phyloP scores from a whole-genome alignment of 2,797 vertebrate species.

The Chrosomus eos region DNA sequence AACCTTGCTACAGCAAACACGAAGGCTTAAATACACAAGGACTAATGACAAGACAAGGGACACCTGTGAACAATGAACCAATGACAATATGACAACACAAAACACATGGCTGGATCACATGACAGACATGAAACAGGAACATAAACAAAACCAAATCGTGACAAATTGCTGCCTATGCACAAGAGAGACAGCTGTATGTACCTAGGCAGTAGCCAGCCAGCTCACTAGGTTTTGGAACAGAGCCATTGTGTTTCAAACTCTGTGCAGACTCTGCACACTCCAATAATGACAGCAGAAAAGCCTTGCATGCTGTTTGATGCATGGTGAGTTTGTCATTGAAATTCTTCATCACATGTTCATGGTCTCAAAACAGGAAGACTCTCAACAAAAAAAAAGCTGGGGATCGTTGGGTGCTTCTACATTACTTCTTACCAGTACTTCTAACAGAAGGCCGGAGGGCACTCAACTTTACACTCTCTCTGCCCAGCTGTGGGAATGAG shows the following conservation, averaged over 20 bases:
- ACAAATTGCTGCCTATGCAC: background rate
- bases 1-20: too few relatives aligned
- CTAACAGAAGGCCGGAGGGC: slow-evolving; percentile 22
- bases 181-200: slow-evolving; percentile 10
- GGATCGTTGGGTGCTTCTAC: background rate
- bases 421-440: slow-evolving; percentile 7
- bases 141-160: too few relatives aligned
- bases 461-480: background rate
- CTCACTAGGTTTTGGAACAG: background rate
- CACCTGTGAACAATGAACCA: too few relatives aligned
- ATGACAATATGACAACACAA: too few relatives aligned
- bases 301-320: slow-evolving; percentile 17
- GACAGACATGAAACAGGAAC: too few relatives aligned
- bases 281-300: slow-evolving; percentile 7
- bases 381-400: background rate
- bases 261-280: slow-evolving; percentile 13
- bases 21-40: too few relatives aligned
- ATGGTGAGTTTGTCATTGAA: slow-evolving; percentile 14
- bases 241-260: slow-evolving; percentile 19
- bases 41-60: too few relatives aligned
- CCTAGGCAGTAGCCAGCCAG: slow-evolving; percentile 28
- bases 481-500: background rate
- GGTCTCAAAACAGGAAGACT: background rate
- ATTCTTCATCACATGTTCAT: slow-evolving; percentile 17
- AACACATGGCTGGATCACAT: too few relatives aligned